Evolutionary conservation across 2,888 invertebrate genomes (phyloP), one percentile per base, ranked within the genome.

Genomic region (Stenurella melanura): DNA sequence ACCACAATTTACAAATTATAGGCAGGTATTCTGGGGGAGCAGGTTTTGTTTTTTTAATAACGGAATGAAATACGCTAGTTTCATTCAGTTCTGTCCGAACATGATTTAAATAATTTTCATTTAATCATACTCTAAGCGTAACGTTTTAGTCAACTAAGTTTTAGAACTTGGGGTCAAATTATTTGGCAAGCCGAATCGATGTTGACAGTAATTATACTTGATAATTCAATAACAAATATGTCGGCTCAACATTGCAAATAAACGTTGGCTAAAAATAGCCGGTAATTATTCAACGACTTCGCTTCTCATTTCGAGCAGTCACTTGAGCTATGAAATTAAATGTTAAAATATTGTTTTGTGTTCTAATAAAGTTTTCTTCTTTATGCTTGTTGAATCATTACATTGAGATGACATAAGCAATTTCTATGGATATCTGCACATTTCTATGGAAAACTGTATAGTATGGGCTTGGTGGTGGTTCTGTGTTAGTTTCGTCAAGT

Each of bases 201-300:
- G 18, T 19, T 42, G 66, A 34, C 38, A 66, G 38, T 66, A 66
- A 66, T 63, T 63, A 42, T 66, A 50, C 50, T 50, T 66, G 66
- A 66, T 66, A 66, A 66, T 66, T 21, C 50, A 66, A 50, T 66
- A 66, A 42, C 66, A 38, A 66, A 34, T 66, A 12, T 50, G 66
- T 38, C 11, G 66, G 11, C 42, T 12, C 66, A 66, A 66, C 66
- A 50, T 38, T 68, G 67, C n/a, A 68, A 56, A 21, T 21, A 26
- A 68, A 68, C 12, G 56, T 68, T 68, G 0, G 12, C 67, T 68
- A 68, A 54, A 68, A 68, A 68, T 68, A 68, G 67, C 56, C 21
- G 11, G 54, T 68, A 68, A 68, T 68, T 68, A 68, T 68, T 68
- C 67, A 56, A 68, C 54, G n/a, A 56, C 54, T 68, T 56, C 17